These are phyloP conservation scores for Spisula subtruncata DNA, from an alignment of 2,888 invertebrate genomes.

Conservation along the genomic window DNA sequence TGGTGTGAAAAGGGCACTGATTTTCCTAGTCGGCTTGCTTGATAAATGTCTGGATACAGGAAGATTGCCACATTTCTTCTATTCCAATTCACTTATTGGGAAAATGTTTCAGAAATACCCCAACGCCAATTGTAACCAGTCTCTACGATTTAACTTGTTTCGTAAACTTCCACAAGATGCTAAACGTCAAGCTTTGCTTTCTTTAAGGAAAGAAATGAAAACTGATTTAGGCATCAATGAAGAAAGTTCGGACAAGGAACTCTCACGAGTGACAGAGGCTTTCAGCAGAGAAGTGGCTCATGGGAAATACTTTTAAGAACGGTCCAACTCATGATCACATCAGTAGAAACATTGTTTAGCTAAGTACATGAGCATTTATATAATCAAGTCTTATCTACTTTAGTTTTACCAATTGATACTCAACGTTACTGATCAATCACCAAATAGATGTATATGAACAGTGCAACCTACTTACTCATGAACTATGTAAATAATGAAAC, in stretches of 20 bases:
- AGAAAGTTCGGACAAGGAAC: neutral
- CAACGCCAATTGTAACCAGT: neutral
- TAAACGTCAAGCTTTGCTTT: neutral
- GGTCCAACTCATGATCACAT: no score
- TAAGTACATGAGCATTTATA: no score
- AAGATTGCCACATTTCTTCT: constrained; percentile 8
- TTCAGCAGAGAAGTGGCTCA: neutral
- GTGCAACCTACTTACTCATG: no score
- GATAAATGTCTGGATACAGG: neutral
- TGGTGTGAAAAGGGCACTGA: constrained; percentile 40
- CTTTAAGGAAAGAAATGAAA: neutral
- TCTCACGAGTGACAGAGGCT: neutral
- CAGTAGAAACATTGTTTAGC: no score
- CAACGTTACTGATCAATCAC: no score
- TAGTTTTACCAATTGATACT: no score
- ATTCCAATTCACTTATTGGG: neutral
- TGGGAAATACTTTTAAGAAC: neutral
- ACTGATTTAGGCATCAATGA: neutral
- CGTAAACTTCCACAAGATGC: neutral
- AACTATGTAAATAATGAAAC: no score
- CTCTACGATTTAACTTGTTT: neutral
- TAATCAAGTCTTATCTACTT: no score
- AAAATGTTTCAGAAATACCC: neutral
- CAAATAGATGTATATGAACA: no score
- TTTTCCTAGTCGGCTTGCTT: neutral